Base-by-base conservation (phyloP, 2,888 invertebrate genomes). In the Drosophila neoperkinsi region DNA sequence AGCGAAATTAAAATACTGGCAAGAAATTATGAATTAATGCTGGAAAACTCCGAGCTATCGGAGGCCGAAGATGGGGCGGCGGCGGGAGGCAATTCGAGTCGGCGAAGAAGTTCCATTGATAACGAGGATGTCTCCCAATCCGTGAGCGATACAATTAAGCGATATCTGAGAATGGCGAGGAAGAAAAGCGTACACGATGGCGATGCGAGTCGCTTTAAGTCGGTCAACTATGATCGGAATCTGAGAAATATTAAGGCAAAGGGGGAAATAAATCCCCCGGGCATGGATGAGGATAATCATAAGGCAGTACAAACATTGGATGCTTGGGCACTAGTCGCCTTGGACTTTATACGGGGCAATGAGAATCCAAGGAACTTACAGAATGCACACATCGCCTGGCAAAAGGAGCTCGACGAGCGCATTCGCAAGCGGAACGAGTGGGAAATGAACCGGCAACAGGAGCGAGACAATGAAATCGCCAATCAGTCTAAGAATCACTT, bases 151-250 rank as follows among this genome's bases (percentile, higher is more conserved):
- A 97, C 97, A 0, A 97, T 97, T 72, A 97, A 97, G 92, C 94
- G 97, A 13, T 97, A 97, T 92, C 93, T 97, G 58, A 94, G 97
- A 67, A 97, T 97, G 97, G 97, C 97, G 10, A 94, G 97, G 41
- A 97, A 97, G 91, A 97, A 97, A 91, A 97, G 97, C 88, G 95
- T 96, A 13, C 91, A 91, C 57, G 97, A 97, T 92, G 46, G 36
- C 1, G 95, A 96, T 80, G 95, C 95, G 4, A 97, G 97, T 90
- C 95, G 96, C 59, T 98, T 97, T 91, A 97, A 97, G 91, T 95
- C 97, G 0, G 97, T 98, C 28, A 98, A 98, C 92, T 98, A 98
- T 89, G 97, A 98, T 90, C 95, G 96, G 71, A 97, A 97, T 90
- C 94, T 97, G 71, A 94, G 97, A 33, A 97, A 97, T 81, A 97